phyloP scores from a whole-genome alignment of 1,140 invertebrate genomes.

The Bombus vancouverensis region DNA sequence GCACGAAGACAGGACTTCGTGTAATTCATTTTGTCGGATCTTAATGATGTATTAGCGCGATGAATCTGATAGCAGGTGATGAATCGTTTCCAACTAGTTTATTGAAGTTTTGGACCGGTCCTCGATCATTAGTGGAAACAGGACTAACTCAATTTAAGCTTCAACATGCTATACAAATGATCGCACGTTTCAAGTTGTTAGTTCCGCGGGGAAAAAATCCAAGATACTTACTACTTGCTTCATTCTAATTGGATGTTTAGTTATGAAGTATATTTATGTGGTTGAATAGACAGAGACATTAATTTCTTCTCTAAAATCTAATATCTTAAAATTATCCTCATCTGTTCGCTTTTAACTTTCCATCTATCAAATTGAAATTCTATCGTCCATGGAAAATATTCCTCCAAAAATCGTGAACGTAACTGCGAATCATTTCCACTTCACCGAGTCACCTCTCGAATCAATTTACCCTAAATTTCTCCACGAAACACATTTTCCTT shows the following conservation, averaged over 20 bases:
- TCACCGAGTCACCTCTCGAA: too few species aligned
- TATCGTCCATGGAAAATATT: too few species aligned
- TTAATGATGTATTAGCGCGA: conserved; percentile 40
- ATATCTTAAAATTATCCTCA: too few species aligned
- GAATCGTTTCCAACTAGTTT: conserved; percentile 10
- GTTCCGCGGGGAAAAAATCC: background rate
- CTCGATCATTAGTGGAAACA: conserved; percentile 14
- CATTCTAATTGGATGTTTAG: background rate
- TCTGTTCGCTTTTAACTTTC: too few species aligned
- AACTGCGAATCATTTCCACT: too few species aligned
- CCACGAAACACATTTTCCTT: background rate
- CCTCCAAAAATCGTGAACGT: too few species aligned
- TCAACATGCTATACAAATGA: background rate
- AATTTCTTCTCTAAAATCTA: too few species aligned
- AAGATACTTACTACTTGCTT: background rate
- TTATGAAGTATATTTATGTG: too few species aligned
- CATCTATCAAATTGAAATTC: too few species aligned
- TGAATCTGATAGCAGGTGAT: conserved; percentile 38
- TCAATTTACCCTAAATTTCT: too few species aligned
- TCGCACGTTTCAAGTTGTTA: background rate
- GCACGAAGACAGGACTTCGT: background rate
- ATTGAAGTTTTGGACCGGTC: background rate
- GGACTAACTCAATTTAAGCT: background rate
- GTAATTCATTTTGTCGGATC: conserved; percentile 40
- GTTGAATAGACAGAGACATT: too few species aligned